Base-by-base conservation (phyloP, 2,113 vertebrate genomes). In the Cygnus buccinator region DNA sequence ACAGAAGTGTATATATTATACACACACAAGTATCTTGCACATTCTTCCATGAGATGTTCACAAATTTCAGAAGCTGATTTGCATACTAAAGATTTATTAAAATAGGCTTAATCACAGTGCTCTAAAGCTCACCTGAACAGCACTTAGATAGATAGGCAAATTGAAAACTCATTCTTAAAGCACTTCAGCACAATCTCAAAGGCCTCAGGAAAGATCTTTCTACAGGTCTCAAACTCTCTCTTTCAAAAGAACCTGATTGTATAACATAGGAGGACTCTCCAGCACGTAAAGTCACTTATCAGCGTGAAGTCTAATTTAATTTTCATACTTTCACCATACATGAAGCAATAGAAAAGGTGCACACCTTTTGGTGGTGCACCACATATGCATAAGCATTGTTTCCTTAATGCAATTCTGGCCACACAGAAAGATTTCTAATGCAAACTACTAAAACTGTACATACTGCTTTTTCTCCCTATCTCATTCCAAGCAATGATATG, bases 51-150 rank as follows among this genome's bases (percentile, higher is more conserved):
- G 39, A 84, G 55, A 77, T 22, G 26, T 7, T 86, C 79, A 84
- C 18, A 57, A 41, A 35, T 14, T 55, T 80, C 57, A 84, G 72
- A 83, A 90, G 16, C 20, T 39, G 46, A 80, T 80, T 83, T 84
- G 6, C n/a, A 59, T 62, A 85, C 88, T 70, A 57, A 86, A 61
- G 46, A 72, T 67, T 59, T 57, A 67, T 81, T 85, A 78, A 68
- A 95, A 80, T 6, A 62, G 59, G 31, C 25, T 82, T 83, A 90
- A 93, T 92, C 72, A 77, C 37, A 43, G 35, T 65, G 46, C 89
- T 89, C 59, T 61, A 58, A 63, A 88, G 52, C 65, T 92, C 68
- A 44, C 57, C 87, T 67, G 46, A 93, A 46, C 22, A 74, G 48
- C 84, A 81, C 52, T 73, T 82, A 52, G 54, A 70, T 82, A 57